Evolutionary conservation across 2,797 vertebrate genomes (phyloP).

Genomic region (Esox masquinongy): DNA sequence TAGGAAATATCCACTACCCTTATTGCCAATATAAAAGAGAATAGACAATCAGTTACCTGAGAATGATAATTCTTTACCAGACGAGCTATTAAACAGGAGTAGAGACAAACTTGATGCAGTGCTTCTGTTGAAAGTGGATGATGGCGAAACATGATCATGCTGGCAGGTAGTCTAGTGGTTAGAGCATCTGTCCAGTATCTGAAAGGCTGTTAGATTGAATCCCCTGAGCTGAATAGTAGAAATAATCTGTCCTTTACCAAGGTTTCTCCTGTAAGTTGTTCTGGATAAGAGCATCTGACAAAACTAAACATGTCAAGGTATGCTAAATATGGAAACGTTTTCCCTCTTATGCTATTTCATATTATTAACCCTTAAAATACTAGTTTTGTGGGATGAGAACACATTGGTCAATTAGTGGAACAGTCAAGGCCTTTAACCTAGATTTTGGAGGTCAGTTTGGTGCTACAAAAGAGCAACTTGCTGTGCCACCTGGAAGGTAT

Average conservation of each 20-base stretch:
- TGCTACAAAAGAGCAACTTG: no score
- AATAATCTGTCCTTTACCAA: no score
- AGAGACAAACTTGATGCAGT: neutral
- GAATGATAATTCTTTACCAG: neutral
- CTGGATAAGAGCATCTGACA: no score
- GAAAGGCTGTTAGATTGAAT: no score
- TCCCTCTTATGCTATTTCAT: neutral
- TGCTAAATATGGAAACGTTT: neutral
- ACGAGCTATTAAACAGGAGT: neutral
- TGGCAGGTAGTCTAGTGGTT: neutral
- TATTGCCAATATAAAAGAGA: neutral
- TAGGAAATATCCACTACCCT: neutral
- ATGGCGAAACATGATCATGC: neutral
- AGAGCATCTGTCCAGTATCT: no score
- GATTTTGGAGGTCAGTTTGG: no score
- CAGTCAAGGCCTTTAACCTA: no score
- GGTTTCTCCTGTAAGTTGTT: no score
- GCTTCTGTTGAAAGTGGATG: neutral
- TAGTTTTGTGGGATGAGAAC: neutral
- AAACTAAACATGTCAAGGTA: no score
- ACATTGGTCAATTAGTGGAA: neutral
- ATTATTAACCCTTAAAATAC: neutral
- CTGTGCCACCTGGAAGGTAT: neutral
- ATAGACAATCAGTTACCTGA: neutral
- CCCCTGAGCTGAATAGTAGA: no score